These are phyloP conservation scores for Linnaemya tessellans DNA, from an alignment of 2,888 invertebrate genomes.

Conservation along the genomic window DNA sequence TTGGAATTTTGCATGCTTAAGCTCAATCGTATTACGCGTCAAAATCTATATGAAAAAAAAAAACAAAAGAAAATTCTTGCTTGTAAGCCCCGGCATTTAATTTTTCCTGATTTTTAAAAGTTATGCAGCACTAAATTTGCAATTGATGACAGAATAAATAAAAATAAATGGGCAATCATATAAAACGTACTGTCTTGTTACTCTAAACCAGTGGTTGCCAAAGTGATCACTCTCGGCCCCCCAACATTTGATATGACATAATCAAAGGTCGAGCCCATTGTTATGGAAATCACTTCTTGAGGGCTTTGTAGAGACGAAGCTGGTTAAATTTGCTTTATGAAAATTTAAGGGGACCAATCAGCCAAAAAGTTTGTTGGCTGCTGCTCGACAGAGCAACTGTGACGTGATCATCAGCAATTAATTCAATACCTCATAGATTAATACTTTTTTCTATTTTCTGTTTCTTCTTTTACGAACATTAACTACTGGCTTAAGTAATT, in stretches of 20 bases:
- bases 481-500: constrained; percentile 31
- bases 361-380: not conserved
- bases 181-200: constrained; percentile 28
- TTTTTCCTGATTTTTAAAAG: constrained; percentile 42
- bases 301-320: no score
- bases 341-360: not conserved
- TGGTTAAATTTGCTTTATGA: not conserved
- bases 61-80: not conserved
- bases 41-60: not conserved
- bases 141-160: constrained; percentile 21
- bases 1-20: constrained; percentile 27
- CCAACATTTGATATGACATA: not conserved
- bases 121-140: constrained; percentile 32
- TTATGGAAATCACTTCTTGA: no score
- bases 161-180: constrained; percentile 17
- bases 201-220: not conserved
- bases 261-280: not conserved
- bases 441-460: constrained; percentile 15
- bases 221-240: not conserved
- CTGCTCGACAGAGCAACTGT: constrained; percentile 20
- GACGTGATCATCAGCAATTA: constrained; percentile 70
- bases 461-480: not conserved
- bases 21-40: constrained; percentile 20
- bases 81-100: constrained; percentile 36
- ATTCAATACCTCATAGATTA: constrained; percentile 50